Conservation (phyloP, 2,113 vertebrate genomes). For the Bettongia penicillata region DNA sequence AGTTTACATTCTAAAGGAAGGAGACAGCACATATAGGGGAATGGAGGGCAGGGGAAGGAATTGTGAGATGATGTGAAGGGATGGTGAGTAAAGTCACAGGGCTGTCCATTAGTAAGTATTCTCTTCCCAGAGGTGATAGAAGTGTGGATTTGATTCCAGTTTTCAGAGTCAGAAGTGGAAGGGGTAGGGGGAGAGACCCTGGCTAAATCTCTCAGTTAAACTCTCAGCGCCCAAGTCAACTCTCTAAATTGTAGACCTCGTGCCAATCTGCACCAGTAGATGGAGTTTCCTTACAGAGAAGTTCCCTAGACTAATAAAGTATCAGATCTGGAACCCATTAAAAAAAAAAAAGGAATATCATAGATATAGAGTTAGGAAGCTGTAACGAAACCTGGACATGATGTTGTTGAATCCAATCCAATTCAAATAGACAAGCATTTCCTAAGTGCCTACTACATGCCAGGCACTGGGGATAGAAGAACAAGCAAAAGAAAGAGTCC, state of each 20-base stretch:
- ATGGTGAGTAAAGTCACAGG: not conserved
- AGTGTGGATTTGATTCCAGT: not conserved
- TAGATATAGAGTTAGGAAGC: not conserved
- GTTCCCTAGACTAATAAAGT: not conserved
- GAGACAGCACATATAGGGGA: not conserved
- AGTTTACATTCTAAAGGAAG: not conserved
- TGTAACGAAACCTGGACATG: not conserved
- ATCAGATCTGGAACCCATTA: not conserved
- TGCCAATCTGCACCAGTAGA: not conserved
- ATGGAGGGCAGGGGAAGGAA: not conserved
- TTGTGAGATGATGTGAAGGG: not conserved
- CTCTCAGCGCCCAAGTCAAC: not conserved
- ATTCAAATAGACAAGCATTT: not conserved
- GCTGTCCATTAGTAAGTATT: not conserved
- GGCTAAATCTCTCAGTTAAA: not conserved
- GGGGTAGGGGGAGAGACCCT: not conserved
- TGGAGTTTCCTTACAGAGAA: not conserved
- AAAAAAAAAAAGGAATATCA: not conserved
- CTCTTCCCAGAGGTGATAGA: not conserved
- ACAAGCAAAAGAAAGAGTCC: not conserved
- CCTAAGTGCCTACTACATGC: not conserved
- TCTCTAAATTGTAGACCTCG: not conserved
- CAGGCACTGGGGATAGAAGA: not conserved
- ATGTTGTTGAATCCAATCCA: not conserved
- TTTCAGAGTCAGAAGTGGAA: not conserved